Conservation (phyloP, 2,888 invertebrate species). For the Alloscopus bannaensis region DNA sequence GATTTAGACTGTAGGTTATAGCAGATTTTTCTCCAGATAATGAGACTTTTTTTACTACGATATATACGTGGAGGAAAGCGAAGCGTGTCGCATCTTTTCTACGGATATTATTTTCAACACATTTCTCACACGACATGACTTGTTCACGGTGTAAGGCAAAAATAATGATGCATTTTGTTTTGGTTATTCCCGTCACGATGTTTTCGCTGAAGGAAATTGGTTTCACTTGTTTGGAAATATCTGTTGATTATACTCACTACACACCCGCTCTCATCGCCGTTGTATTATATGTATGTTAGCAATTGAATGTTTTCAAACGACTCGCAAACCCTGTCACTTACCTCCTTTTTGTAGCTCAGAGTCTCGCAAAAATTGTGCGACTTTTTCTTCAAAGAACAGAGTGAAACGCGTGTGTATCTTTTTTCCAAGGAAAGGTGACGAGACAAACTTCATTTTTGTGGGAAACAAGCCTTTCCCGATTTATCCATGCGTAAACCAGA, state of each 20-base stretch:
- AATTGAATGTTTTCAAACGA: no score
- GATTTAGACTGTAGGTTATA: background rate
- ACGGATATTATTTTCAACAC: slow-evolving; percentile 49
- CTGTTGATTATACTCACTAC: no score
- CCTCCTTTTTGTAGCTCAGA: background rate
- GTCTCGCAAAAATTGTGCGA: slow-evolving; percentile 39
- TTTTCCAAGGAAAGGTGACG: no score
- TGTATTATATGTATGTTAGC: background rate
- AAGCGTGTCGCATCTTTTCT: slow-evolving; percentile 3
- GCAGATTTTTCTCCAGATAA: slow-evolving; percentile 41
- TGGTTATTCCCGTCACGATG: slow-evolving; percentile 53
- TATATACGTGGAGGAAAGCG: background rate
- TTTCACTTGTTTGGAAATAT: slow-evolving; percentile 41
- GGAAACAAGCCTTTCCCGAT: slow-evolving; percentile 25
- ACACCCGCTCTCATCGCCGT: background rate
- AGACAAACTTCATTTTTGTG: slow-evolving; percentile 16
- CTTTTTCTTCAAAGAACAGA: slow-evolving; percentile 30
- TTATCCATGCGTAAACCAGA: slow-evolving; percentile 35
- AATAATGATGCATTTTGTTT: slow-evolving; percentile 57
- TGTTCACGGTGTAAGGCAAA: slow-evolving; percentile 21
- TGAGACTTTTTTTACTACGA: slow-evolving; percentile 23
- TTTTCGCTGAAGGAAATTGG: slow-evolving; percentile 43
- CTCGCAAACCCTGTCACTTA: slow-evolving; percentile 4
- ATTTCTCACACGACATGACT: slow-evolving; percentile 23
- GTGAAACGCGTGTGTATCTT: slow-evolving; percentile 12